These are phyloP conservation scores for Drosophila mettleri DNA, from an alignment of 2,888 invertebrate genomes.

Conservation along the genomic window DNA sequence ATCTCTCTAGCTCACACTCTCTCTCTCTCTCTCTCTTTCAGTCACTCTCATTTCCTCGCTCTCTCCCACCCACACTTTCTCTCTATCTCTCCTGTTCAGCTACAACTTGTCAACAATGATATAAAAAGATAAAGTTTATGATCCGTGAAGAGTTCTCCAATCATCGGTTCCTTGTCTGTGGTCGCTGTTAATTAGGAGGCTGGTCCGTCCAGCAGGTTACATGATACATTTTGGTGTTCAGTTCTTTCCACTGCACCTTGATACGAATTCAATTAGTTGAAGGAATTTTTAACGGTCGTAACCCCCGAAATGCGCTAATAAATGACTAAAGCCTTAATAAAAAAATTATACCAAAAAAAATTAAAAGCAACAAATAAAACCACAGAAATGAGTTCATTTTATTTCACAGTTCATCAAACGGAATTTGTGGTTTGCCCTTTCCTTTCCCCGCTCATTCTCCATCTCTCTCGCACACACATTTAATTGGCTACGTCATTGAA, in stretches of 20 bases:
- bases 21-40: too few species aligned
- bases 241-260: background rate
- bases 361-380: conserved; percentile 3
- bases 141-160: background rate
- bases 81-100: background rate
- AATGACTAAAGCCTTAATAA: conserved; percentile 16
- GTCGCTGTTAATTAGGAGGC: background rate
- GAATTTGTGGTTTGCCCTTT: background rate
- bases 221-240: background rate
- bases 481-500: conserved; percentile 18
- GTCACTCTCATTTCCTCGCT: background rate
- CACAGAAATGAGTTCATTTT: conserved; percentile 8
- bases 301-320: conserved; percentile 13
- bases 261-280: conserved; percentile 13
- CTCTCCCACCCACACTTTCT: background rate
- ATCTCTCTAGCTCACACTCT: background rate
- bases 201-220: background rate
- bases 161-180: conserved; percentile 1
- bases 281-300: conserved; percentile 4
- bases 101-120: too few species aligned
- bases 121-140: background rate
- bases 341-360: background rate
- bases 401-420: conserved; percentile 17
- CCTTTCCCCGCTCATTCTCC: background rate
- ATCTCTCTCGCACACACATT: background rate